A percentile compares a stretch with the other conserved stretches of the same genome.
Evolutionary conservation across 2,113 vertebrate species (phyloP).

Genomic region (Mastomys coucha): DNA sequence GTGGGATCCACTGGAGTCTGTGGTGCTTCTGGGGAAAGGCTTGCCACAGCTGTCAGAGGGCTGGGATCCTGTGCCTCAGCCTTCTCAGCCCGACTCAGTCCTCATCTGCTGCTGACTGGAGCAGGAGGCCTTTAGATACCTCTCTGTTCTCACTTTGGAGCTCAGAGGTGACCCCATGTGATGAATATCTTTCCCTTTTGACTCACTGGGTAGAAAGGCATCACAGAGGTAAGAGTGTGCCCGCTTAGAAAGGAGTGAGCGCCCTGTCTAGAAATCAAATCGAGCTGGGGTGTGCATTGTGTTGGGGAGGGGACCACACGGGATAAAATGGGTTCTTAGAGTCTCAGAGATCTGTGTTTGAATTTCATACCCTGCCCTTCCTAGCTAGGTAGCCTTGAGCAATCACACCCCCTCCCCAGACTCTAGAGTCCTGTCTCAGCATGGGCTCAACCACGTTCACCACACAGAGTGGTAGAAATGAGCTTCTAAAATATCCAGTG

Average conservation of each 20-base stretch:
- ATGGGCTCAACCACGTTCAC: not conserved
- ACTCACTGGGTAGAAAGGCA: not conserved
- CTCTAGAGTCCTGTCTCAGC: not conserved
- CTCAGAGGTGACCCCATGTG: not conserved
- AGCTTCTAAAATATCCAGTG: not conserved
- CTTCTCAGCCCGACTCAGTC: accelerated
- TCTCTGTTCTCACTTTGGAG: no score
- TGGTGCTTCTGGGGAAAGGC: not conserved
- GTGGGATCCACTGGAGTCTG: accelerated
- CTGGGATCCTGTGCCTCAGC: not conserved
- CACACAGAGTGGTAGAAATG: not conserved
- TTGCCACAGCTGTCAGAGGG: not conserved
- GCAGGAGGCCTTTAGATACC: accelerated
- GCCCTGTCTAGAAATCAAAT: not conserved
- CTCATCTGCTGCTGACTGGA: not conserved
- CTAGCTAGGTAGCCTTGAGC: not conserved
- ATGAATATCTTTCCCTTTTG: not conserved
- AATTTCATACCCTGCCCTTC: not conserved
- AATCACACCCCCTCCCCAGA: not conserved
- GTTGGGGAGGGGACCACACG: not conserved
- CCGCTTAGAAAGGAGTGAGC: not conserved
- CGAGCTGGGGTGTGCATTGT: not conserved
- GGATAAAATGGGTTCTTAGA: not conserved
- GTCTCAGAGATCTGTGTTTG: not conserved
- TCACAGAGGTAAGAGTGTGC: not conserved